These are phyloP conservation scores for Cotesia typhae DNA, from an alignment of 1,140 invertebrate genomes.

Conservation along the genomic window DNA sequence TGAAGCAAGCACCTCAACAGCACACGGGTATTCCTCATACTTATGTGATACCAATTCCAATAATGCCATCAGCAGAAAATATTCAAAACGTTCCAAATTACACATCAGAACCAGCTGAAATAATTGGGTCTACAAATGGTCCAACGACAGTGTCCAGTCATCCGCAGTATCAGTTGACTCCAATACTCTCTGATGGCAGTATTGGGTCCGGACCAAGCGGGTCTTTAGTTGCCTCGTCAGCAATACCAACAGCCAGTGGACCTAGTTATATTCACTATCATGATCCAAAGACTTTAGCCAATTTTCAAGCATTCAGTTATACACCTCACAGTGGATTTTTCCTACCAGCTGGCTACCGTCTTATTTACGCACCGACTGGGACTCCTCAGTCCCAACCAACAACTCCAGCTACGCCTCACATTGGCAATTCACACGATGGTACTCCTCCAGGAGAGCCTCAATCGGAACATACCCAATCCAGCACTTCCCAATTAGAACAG, in stretches of 20 bases:
- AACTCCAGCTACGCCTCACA: constrained; percentile 57
- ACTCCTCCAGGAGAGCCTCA: constrained; percentile 59
- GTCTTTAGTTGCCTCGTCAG: constrained; percentile 38
- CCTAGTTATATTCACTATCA: constrained; percentile 56
- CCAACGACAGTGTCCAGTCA: constrained; percentile 42
- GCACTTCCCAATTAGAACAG: constrained; percentile 45
- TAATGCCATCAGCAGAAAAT: constrained; percentile 61
- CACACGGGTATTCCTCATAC: constrained; percentile 55
- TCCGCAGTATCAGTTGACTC: constrained; percentile 53
- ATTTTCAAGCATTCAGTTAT: constrained; percentile 55
- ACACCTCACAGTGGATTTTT: constrained; percentile 59
- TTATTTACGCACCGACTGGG: constrained; percentile 57
- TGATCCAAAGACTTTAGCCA: constrained; percentile 50
- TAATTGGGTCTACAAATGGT: constrained; percentile 44
- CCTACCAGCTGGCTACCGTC: constrained; percentile 57
- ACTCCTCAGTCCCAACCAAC: constrained; percentile 56
- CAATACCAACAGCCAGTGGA: constrained; percentile 42
- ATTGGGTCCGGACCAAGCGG: constrained; percentile 15
- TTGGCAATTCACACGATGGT: constrained; percentile 56
- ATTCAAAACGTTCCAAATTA: constrained; percentile 44
- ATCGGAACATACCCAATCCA: constrained; percentile 41
- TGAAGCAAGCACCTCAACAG: constrained; percentile 56
- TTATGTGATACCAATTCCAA: constrained; percentile 63
- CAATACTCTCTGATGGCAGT: constrained; percentile 24
- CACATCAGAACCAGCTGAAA: constrained; percentile 37